phyloP scores from a whole-genome alignment of 1,140 invertebrate genomes.

The Theocolax elegans region DNA sequence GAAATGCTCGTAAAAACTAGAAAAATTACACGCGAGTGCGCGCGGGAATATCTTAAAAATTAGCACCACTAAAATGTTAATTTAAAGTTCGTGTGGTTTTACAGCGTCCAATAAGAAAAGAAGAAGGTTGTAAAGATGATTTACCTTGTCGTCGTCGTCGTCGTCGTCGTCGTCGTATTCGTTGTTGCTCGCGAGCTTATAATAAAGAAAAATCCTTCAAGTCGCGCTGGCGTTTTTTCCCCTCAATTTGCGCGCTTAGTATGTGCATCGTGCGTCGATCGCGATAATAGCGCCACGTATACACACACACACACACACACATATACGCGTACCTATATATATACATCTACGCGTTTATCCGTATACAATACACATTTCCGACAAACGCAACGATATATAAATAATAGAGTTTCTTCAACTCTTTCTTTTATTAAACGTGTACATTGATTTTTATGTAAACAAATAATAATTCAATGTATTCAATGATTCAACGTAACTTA shows the following conservation, averaged over 20 bases:
- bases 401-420: too few relatives aligned
- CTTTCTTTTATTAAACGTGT: too few relatives aligned
- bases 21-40: neutral
- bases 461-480: too few relatives aligned
- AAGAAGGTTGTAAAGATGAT: constrained; percentile 21
- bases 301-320: neutral
- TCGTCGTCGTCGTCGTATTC: too few relatives aligned
- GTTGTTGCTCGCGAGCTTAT: neutral
- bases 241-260: constrained; percentile 1
- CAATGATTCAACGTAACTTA: too few relatives aligned
- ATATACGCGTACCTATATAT: neutral
- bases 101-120: neutral
- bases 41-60: neutral
- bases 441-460: too few relatives aligned
- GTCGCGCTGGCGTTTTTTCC: neutral
- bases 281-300: neutral
- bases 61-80: constrained; percentile 9
- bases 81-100: constrained; percentile 6
- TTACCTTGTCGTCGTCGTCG: constrained; percentile 11
- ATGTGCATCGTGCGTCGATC: constrained; percentile 3
- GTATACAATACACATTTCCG: too few relatives aligned
- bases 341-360: too few relatives aligned
- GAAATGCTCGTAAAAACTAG: neutral
- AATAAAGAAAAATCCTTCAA: constrained; percentile 20
- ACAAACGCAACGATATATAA: too few relatives aligned